Conservation (phyloP, 2,888 invertebrate species). For the Rhagium mordax region DNA sequence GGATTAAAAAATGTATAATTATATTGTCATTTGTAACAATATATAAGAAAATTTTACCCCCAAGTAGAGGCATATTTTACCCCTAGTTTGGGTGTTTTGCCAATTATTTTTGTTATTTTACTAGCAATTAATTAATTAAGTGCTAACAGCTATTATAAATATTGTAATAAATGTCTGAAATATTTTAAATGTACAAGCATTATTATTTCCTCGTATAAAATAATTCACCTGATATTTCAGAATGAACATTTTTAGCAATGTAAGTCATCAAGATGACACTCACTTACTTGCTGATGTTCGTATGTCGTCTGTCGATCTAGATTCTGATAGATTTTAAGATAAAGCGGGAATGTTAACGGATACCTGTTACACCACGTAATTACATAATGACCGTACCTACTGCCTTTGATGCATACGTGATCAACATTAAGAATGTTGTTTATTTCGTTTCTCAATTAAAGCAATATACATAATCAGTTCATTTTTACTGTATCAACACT, state of each 20-base stretch:
- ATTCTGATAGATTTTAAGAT: constrained; percentile 30
- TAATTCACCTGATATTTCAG: background rate
- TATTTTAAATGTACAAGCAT: no score
- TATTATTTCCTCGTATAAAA: background rate
- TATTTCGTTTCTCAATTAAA: constrained; percentile 10
- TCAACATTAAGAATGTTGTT: constrained; percentile 19
- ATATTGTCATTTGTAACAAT: no score
- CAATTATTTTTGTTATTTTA: no score
- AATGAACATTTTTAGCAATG: background rate
- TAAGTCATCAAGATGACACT: constrained; percentile 10
- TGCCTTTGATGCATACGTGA: constrained; percentile 28
- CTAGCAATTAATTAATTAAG: no score
- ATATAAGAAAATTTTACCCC: no score
- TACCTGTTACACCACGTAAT: constrained; percentile 23
- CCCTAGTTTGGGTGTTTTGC: no score
- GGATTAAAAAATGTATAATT: no score
- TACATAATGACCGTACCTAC: constrained; percentile 31
- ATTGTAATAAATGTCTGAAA: no score
- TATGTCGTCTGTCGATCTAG: constrained; percentile 29
- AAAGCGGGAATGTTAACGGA: constrained; percentile 32
- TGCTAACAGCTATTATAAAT: no score
- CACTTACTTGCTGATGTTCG: background rate
- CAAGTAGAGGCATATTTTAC: no score
- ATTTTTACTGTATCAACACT: background rate
- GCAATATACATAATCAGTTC: background rate